phyloP scores from a whole-genome alignment of 2,113 vertebrate species.

The Hippocampus mohnikei region DNA sequence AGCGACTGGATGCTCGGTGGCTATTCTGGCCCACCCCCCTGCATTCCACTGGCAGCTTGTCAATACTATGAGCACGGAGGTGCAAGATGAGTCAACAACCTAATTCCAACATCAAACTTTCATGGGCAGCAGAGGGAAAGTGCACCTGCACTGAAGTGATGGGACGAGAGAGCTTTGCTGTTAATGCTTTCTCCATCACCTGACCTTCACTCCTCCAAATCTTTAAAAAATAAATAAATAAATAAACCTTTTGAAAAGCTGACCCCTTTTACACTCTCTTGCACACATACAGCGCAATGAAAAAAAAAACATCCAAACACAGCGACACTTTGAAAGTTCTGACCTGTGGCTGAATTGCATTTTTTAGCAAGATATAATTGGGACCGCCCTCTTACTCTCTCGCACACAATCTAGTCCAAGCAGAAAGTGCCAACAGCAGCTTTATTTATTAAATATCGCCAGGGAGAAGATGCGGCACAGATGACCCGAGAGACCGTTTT shows the following conservation, averaged over 20 bases:
- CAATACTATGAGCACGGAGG: constrained; percentile 94
- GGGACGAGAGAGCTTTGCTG: constrained; percentile 52
- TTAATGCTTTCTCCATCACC: constrained; percentile 63
- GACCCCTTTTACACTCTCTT: constrained; percentile 48
- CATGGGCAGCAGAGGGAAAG: constrained; percentile 76
- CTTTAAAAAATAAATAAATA: constrained; percentile 61
- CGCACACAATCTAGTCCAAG: constrained; percentile 39
- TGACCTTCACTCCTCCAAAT: constrained; percentile 72
- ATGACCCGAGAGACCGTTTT: constrained; percentile 51
- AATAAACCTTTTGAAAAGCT: constrained; percentile 64
- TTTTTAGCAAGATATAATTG: constrained; percentile 68
- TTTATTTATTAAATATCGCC: constrained; percentile 74
- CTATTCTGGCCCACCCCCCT: constrained; percentile 77
- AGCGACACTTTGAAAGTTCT: constrained; percentile 66
- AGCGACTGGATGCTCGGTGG: constrained; percentile 68
- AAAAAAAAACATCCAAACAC: constrained; percentile 47
- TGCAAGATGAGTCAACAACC: constrained; percentile 96
- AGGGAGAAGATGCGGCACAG: constrained; percentile 49
- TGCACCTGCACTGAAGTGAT: constrained; percentile 55
- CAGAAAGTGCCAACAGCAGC: constrained; percentile 47
- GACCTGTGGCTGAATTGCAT: constrained; percentile 73
- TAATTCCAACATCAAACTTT: constrained; percentile 98
- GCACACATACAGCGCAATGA: constrained; percentile 34
- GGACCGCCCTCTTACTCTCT: constrained; percentile 54
- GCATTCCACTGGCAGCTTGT: constrained; percentile 83